Percentiles rank a stretch among this genome's conserved stretches.
phyloP scores from a whole-genome alignment of 2,888 invertebrate species.

The Geophilus truncorum region DNA sequence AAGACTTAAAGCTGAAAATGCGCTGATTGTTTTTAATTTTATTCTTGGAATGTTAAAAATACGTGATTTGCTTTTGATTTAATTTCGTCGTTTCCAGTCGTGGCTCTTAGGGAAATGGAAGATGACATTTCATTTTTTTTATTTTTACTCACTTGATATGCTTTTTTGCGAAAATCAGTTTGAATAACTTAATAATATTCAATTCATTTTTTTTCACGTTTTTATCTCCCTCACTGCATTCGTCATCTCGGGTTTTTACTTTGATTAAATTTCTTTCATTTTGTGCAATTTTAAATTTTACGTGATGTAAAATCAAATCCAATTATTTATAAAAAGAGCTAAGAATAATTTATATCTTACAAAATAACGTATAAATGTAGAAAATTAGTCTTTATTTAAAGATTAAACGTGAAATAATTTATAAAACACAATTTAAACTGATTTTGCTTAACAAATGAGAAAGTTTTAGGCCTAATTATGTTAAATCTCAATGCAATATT shows the following conservation, averaged over 20 bases:
- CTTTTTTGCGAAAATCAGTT: background rate
- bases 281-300: background rate
- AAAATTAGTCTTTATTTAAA: too few relatives aligned
- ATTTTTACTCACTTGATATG: background rate
- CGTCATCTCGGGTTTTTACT: background rate
- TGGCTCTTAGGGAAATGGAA: background rate
- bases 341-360: too few relatives aligned
- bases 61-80: background rate
- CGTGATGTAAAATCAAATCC: too few relatives aligned
- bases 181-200: background rate
- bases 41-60: background rate
- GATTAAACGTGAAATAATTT: too few relatives aligned
- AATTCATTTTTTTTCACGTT: background rate
- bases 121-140: constrained; percentile 1
- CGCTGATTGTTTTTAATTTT: background rate
- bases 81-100: background rate
- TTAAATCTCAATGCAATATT: too few relatives aligned
- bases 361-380: too few relatives aligned
- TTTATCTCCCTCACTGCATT: too few relatives aligned
- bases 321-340: too few relatives aligned
- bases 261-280: background rate
- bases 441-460: too few relatives aligned
- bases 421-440: too few relatives aligned
- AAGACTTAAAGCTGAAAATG: background rate
- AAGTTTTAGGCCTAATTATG: too few relatives aligned